These are phyloP conservation scores for Atethmia centrago DNA, from an alignment of 2,888 invertebrate genomes.

Conservation along the genomic window DNA sequence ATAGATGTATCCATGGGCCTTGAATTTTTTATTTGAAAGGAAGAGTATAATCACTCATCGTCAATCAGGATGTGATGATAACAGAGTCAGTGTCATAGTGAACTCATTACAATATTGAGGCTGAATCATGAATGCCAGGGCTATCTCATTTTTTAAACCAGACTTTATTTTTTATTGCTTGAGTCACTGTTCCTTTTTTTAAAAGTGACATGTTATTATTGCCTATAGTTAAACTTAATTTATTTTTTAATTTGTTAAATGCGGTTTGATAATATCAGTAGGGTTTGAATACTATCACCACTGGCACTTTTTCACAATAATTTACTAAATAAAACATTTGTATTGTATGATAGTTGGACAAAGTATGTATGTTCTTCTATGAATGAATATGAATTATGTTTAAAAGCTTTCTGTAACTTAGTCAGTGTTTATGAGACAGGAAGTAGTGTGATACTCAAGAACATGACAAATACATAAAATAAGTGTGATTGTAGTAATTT, in stretches of 20 bases:
- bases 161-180: neutral
- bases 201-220: neutral
- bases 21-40: slow-evolving; percentile 11
- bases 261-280: slow-evolving; percentile 5
- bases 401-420: neutral
- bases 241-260: neutral
- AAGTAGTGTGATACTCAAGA: neutral
- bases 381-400: neutral
- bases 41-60: slow-evolving; percentile 52
- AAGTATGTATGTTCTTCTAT: too few relatives aligned
- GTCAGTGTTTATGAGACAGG: neutral
- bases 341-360: neutral
- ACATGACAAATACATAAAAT: neutral
- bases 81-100: slow-evolving; percentile 47
- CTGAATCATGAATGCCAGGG: slow-evolving; percentile 26
- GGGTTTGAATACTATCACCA: neutral
- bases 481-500: neutral
- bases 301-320: neutral
- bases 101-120: slow-evolving; percentile 36
- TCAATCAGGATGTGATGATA: slow-evolving; percentile 62
- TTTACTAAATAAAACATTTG: neutral
- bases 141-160: slow-evolving; percentile 15
- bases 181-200: slow-evolving; percentile 27
- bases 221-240: neutral
- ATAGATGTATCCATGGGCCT: slow-evolving; percentile 8